A percentile compares a stretch with the other conserved stretches of the same genome.
Evolutionary conservation across 2,888 invertebrate species (phyloP).

Genomic region (Doris montereyensis): DNA sequence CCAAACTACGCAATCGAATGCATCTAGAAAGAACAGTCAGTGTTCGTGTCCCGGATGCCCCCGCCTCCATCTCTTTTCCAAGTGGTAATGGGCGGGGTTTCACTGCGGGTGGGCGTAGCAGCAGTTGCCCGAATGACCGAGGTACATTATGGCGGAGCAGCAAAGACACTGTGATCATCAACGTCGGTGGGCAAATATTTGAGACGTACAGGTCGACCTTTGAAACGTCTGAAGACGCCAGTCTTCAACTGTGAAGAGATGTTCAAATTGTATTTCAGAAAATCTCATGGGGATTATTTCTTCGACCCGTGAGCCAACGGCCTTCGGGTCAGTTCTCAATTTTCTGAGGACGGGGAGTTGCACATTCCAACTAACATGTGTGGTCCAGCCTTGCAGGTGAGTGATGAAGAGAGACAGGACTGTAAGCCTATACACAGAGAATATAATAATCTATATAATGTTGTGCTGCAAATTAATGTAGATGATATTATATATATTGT

Average conservation of each 20-base stretch:
- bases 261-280: constrained; percentile 56
- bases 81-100: no score
- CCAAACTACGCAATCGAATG: no score
- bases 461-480: no score
- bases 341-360: constrained; percentile 65
- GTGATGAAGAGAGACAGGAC: no score
- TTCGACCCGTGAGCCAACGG: constrained; percentile 67
- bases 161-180: constrained; percentile 58
- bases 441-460: no score
- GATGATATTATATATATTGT: no score
- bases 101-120: no score
- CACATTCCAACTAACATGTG: constrained; percentile 67
- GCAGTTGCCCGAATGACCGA: no score
- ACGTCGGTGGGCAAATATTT: constrained; percentile 64
- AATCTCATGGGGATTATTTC: constrained; percentile 60
- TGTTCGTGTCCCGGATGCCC: no score
- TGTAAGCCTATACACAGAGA: no score
- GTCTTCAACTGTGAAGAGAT: constrained; percentile 56
- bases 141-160: constrained; percentile 25
- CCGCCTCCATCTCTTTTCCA: no score
- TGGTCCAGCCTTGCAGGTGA: constrained; percentile 58
- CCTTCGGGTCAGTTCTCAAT: constrained; percentile 65
- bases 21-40: no score
- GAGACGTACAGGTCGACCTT: constrained; percentile 63
- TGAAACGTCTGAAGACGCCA: constrained; percentile 53